Conservation (phyloP, 2,113 vertebrate species). For the Mesitornis unicolor region DNA sequence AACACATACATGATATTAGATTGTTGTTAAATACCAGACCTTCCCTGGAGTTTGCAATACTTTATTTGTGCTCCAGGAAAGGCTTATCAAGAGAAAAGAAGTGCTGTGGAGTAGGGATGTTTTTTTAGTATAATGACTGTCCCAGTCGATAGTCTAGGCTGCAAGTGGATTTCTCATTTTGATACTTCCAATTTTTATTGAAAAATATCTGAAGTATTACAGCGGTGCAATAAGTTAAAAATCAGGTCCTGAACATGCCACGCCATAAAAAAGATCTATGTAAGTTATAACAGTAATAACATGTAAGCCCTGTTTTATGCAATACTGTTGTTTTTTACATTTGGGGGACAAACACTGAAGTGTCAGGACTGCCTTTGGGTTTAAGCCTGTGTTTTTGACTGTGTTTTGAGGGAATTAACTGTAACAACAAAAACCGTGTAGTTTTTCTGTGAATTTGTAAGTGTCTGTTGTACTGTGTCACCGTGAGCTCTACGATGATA, state of each 20-base stretch:
- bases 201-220: background rate
- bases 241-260: background rate
- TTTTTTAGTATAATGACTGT: background rate
- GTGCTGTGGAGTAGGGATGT: background rate
- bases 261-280: background rate
- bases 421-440: accelerated
- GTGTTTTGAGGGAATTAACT: background rate
- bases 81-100: background rate
- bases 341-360: background rate
- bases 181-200: background rate
- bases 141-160: background rate
- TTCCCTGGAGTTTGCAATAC: background rate
- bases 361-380: accelerated
- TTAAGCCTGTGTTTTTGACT: background rate
- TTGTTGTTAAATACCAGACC: background rate
- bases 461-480: accelerated
- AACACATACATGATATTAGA: background rate
- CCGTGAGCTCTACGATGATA: background rate
- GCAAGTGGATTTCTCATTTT: background rate
- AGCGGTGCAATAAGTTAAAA: background rate
- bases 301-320: background rate
- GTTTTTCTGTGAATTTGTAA: background rate
- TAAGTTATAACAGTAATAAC: background rate
- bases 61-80: background rate
- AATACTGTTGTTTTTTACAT: accelerated